A percentile compares a stretch with the other conserved stretches of the same genome.
phyloP scores from a whole-genome alignment of 2,113 vertebrate genomes.

The Oceanodroma tethys region DNA sequence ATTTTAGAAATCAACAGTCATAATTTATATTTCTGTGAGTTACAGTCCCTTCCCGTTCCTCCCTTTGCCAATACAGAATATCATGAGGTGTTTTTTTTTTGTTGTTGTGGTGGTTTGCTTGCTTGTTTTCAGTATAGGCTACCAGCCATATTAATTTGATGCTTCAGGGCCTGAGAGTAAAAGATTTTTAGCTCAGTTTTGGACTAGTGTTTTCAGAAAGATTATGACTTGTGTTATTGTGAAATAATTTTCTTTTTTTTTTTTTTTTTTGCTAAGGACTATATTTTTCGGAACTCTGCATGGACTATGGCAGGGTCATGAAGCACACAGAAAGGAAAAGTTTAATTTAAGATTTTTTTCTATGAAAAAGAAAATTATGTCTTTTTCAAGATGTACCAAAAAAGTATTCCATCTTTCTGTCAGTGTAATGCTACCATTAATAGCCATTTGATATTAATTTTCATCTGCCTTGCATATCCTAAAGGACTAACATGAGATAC shows the following conservation, averaged over 20 bases:
- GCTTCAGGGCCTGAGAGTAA: neutral
- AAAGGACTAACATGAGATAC: neutral
- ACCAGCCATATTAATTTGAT: neutral
- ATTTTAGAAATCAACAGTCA: neutral
- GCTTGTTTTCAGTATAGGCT: neutral
- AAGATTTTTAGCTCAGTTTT: neutral
- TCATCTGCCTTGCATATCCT: neutral
- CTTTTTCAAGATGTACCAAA: neutral
- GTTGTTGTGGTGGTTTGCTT: fast-evolving
- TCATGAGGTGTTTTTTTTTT: neutral
- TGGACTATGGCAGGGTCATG: neutral
- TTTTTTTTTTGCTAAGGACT: neutral
- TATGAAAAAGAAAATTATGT: fast-evolving
- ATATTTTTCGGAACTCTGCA: neutral
- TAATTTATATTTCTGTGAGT: neutral
- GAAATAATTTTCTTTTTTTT: neutral
- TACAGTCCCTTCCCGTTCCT: neutral
- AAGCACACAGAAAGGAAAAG: neutral
- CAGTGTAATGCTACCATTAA: neutral
- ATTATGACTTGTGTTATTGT: neutral
- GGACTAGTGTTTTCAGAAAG: neutral
- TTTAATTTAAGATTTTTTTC: neutral
- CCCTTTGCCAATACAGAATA: neutral
- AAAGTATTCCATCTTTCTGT: neutral
- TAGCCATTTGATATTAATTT: neutral